Conservation (phyloP, 1,140 invertebrate species). For the Pogonomyrmex barbatus region DNA sequence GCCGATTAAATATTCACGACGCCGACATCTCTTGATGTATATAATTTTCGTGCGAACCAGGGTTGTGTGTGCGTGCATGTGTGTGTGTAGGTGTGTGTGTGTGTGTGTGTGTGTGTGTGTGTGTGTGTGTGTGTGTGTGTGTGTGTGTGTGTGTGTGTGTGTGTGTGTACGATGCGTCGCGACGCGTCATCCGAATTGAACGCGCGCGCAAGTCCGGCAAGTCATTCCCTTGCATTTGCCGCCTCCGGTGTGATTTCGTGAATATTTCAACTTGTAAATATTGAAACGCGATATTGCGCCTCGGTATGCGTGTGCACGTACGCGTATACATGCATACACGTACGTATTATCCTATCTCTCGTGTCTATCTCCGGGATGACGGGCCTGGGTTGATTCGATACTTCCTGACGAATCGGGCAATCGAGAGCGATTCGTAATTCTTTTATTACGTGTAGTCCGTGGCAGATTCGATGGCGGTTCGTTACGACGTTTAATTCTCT, state of each 20-base stretch:
- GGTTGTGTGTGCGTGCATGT: too few species aligned
- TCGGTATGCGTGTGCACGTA: background rate
- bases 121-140: too few species aligned
- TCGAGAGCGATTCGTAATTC: constrained; percentile 28
- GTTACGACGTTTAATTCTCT: constrained; percentile 43
- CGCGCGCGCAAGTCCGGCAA: constrained; percentile 46
- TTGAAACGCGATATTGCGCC: constrained; percentile 45
- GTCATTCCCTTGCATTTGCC: constrained; percentile 53
- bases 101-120: too few species aligned
- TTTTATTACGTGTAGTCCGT: background rate
- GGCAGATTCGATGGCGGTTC: background rate
- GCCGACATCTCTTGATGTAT: constrained; percentile 64
- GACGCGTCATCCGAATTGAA: constrained; percentile 58
- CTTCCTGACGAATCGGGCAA: constrained; percentile 30
- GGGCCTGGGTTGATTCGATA: constrained; percentile 40
- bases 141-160: too few species aligned
- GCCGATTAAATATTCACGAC: constrained; percentile 64
- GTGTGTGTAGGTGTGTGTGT: too few species aligned
- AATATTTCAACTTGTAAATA: constrained; percentile 64
- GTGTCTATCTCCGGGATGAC: constrained; percentile 7
- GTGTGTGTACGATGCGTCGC: constrained; percentile 9
- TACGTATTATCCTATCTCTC: background rate
- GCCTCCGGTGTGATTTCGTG: constrained; percentile 58
- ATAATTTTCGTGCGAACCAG: constrained; percentile 60
- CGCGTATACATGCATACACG: background rate